phyloP scores from a whole-genome alignment of 2,797 vertebrate genomes.

The Setipinna tenuifilis region DNA sequence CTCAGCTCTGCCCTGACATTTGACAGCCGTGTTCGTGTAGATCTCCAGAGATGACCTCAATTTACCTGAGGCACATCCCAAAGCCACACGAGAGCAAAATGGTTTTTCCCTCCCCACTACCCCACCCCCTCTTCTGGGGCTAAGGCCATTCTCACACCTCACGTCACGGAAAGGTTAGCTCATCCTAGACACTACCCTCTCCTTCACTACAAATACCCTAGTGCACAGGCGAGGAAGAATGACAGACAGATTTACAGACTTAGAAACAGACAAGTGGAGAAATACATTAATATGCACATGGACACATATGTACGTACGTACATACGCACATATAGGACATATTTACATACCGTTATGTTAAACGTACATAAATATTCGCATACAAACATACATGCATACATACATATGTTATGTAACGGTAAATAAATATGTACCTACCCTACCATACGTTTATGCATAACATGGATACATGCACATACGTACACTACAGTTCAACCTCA shows the following conservation, averaged over 20 bases:
- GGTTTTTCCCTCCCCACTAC: background rate
- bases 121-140: background rate
- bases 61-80: conserved; percentile 43
- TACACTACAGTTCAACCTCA: background rate
- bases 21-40: conserved; percentile 50
- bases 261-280: background rate
- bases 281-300: too few relatives aligned
- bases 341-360: too few relatives aligned
- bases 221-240: background rate
- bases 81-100: conserved; percentile 44
- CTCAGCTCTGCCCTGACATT: conserved; percentile 45
- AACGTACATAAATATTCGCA: background rate
- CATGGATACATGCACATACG: background rate
- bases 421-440: background rate
- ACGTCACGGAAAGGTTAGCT: conserved; percentile 39
- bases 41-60: conserved; percentile 41
- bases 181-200: background rate
- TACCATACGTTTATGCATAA: background rate
- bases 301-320: too few relatives aligned
- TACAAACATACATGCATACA: background rate
- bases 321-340: too few relatives aligned
- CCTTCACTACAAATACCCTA: background rate
- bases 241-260: background rate
- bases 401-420: background rate
- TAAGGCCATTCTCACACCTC: conserved; percentile 36